Percentiles rank a stretch among this genome's conserved stretches.
phyloP scores from a whole-genome alignment of 2,888 invertebrate species.

The Spodoptera littoralis region DNA sequence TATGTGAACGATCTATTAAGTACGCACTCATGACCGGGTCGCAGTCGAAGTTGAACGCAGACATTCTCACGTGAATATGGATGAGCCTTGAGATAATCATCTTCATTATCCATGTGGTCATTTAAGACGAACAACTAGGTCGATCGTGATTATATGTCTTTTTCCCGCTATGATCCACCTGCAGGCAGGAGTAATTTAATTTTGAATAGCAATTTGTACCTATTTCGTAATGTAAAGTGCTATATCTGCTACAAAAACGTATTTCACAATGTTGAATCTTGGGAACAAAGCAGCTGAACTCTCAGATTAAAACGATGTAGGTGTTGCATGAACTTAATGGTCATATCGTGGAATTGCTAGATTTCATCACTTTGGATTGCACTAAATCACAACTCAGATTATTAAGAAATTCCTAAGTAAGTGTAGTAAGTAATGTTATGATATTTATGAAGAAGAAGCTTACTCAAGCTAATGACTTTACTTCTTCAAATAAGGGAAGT shows the following conservation, averaged over 20 bases:
- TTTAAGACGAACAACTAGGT: slow-evolving; percentile 67
- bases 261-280: slow-evolving; percentile 49
- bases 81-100: slow-evolving; percentile 56
- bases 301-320: slow-evolving; percentile 34
- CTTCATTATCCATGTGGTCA: slow-evolving; percentile 53
- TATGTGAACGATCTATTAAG: slow-evolving; percentile 8
- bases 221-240: slow-evolving; percentile 42
- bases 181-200: slow-evolving; percentile 45
- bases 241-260: slow-evolving; percentile 25
- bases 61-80: slow-evolving; percentile 41
- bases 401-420: slow-evolving; percentile 23
- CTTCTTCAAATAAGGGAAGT: too few species aligned
- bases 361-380: slow-evolving; percentile 41
- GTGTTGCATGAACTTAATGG: slow-evolving; percentile 43
- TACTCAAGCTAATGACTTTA: too few species aligned
- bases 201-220: slow-evolving; percentile 40
- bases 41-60: slow-evolving; percentile 39
- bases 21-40: slow-evolving; percentile 25
- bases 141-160: slow-evolving; percentile 72
- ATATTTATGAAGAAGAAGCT: slow-evolving; percentile 21
- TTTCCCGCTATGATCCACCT: slow-evolving; percentile 55
- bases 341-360: slow-evolving; percentile 33
- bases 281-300: slow-evolving; percentile 40
- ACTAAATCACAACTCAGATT: slow-evolving; percentile 19
- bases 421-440: slow-evolving; percentile 12